These are phyloP conservation scores for Trichogramma dendrolimi DNA, from an alignment of 2,888 invertebrate genomes.

Conservation along the genomic window DNA sequence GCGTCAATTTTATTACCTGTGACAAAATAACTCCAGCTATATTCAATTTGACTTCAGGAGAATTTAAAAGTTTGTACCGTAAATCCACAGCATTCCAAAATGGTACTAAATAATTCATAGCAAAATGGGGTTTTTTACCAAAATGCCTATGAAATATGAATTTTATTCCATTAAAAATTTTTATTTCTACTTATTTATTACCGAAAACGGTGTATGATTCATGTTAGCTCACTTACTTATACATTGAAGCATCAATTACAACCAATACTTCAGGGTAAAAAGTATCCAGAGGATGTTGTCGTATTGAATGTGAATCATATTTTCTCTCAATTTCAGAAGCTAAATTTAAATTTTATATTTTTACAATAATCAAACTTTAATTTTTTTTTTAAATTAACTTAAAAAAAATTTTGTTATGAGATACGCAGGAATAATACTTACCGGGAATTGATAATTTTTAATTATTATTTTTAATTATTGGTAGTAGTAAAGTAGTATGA, in stretches of 20 bases:
- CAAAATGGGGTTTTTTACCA: constrained; percentile 11
- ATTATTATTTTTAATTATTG: constrained; percentile 18
- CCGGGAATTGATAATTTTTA: constrained; percentile 1
- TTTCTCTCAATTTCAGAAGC: background rate
- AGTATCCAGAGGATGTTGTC: constrained; percentile 8
- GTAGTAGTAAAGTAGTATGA: constrained; percentile 5
- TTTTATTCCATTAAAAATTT: background rate
- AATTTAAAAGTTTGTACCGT: constrained; percentile 17
- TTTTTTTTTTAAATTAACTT: background rate
- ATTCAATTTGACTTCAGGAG: constrained; percentile 24
- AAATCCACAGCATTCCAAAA: constrained; percentile 27
- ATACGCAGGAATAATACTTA: constrained; percentile 3
- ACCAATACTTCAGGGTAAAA: constrained; percentile 23
- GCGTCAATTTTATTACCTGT: constrained; percentile 10
- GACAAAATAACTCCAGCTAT: constrained; percentile 26
- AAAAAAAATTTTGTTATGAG: background rate
- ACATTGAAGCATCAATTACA: constrained; percentile 20
- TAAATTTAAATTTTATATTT: background rate
- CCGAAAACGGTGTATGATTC: background rate
- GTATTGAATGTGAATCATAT: constrained; percentile 2
- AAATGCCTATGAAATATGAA: constrained; percentile 11
- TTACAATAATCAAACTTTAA: background rate
- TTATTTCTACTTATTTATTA: background rate
- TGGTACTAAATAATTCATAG: constrained; percentile 23
- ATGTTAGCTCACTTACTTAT: constrained; percentile 12